These are phyloP conservation scores for Mohoua ochrocephala DNA, from an alignment of 2,113 vertebrate species.

Conservation along the genomic window DNA sequence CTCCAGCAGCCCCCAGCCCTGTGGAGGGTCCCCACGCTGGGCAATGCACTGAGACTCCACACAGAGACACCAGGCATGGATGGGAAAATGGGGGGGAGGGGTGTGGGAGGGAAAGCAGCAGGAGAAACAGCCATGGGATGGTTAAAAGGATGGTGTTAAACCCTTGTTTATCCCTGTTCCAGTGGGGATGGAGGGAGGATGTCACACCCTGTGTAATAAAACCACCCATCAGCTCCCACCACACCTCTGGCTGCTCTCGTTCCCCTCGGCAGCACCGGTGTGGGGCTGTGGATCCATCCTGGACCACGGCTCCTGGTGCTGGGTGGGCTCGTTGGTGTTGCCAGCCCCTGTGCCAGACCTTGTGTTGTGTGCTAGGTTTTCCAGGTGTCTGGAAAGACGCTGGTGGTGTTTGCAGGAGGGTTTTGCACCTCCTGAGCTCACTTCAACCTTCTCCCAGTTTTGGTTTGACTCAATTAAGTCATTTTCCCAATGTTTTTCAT, in stretches of 20 bases:
- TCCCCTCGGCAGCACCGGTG: fast-evolving
- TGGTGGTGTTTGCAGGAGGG: not conserved
- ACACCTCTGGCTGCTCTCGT: not conserved
- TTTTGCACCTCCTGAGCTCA: not conserved
- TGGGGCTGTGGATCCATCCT: not conserved
- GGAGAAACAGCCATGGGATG: not conserved
- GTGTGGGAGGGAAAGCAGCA: fast-evolving
- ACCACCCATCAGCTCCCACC: not conserved
- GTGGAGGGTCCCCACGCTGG: fast-evolving
- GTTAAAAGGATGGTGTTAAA: not conserved
- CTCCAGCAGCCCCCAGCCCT: not conserved
- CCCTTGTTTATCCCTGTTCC: not conserved
- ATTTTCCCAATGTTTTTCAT: not conserved
- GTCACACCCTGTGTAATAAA: not conserved
- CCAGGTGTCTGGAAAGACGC: not conserved
- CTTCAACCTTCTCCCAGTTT: not conserved
- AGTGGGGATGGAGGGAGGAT: not conserved
- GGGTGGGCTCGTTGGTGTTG: fast-evolving
- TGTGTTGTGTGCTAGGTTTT: fast-evolving
- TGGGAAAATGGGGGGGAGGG: not conserved
- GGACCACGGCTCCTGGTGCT: fast-evolving
- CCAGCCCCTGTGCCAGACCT: not conserved
- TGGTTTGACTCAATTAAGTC: not conserved
- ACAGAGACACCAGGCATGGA: fast-evolving
- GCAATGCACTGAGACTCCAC: not conserved